A percentile compares a stretch with the other conserved stretches of the same genome.
phyloP scores from a whole-genome alignment of 2,113 vertebrate genomes.

The Chloropsis cyanopogon region DNA sequence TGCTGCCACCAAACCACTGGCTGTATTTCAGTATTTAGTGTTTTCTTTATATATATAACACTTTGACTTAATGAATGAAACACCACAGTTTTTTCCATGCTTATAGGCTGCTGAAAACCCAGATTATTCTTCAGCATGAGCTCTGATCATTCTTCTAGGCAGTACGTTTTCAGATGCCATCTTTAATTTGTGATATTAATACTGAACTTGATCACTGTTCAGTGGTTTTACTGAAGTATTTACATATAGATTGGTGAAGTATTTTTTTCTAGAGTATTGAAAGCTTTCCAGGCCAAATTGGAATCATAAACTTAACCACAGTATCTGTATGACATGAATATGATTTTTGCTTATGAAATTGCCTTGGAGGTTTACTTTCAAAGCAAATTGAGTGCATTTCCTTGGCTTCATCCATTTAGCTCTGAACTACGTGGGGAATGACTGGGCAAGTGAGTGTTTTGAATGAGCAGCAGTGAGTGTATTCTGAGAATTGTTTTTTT shows the following conservation, averaged over 20 bases:
- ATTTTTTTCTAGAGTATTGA: constrained; percentile 53
- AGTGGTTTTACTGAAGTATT: constrained; percentile 74
- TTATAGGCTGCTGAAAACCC: constrained; percentile 59
- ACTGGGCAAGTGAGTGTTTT: constrained; percentile 8
- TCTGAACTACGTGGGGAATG: neutral
- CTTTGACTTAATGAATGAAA: constrained; percentile 4
- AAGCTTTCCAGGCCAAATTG: constrained; percentile 65
- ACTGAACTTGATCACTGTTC: constrained; percentile 69
- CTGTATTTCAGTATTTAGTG: constrained; percentile 45
- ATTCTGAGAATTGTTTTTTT: constrained; percentile 48
- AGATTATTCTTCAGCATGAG: constrained; percentile 52
- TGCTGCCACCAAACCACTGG: constrained; percentile 17
- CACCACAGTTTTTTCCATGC: neutral
- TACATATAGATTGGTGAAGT: constrained; percentile 70
- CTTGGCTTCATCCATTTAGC: constrained; percentile 6
- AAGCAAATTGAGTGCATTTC: constrained; percentile 54
- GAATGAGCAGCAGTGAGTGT: neutral
- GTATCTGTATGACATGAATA: constrained; percentile 53
- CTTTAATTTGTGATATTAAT: constrained; percentile 74
- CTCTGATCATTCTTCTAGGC: constrained; percentile 65
- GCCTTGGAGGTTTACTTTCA: constrained; percentile 60
- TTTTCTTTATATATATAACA: constrained; percentile 18
- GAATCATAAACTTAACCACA: constrained; percentile 65
- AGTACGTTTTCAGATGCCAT: constrained; percentile 59
- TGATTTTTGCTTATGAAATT: constrained; percentile 67